Percentiles rank a stretch among this genome's conserved stretches.
These are phyloP conservation scores for Zaprionus camerounensis DNA, from an alignment of 1,140 invertebrate genomes.

Conservation along the genomic window DNA sequence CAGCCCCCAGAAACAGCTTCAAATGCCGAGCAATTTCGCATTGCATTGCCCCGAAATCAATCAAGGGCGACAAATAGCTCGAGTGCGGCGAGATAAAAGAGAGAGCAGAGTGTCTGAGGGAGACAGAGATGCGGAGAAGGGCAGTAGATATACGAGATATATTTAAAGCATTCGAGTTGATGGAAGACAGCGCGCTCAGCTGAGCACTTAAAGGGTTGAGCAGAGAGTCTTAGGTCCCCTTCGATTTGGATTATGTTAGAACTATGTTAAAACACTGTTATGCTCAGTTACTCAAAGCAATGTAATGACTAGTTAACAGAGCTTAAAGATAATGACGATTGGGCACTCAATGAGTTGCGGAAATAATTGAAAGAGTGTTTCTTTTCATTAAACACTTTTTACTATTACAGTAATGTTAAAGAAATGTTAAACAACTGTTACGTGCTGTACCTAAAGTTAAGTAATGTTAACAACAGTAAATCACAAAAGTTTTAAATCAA, in stretches of 20 bases:
- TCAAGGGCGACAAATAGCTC: conserved; percentile 46
- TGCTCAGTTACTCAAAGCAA: background rate
- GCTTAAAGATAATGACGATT: no score
- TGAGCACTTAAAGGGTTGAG: background rate
- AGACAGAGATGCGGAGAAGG: background rate
- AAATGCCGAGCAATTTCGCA: conserved; percentile 39
- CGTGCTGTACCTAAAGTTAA: no score
- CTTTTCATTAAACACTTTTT: no score
- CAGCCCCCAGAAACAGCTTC: conserved; percentile 33
- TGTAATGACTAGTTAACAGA: background rate
- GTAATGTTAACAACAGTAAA: no score
- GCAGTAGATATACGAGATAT: background rate
- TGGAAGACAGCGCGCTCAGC: background rate
- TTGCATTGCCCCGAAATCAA: conserved; percentile 43
- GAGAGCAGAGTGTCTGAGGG: background rate
- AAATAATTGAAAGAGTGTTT: no score
- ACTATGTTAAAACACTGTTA: background rate
- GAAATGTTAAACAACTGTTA: no score
- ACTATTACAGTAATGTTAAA: no score
- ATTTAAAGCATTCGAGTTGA: background rate
- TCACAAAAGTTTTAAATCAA: no score
- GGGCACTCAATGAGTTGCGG: no score
- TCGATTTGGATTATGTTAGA: background rate
- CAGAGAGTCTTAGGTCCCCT: background rate
- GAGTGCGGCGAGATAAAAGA: conserved; percentile 11